Conservation (phyloP, 1,140 invertebrate species). For the Amphibalanus amphitrite region DNA sequence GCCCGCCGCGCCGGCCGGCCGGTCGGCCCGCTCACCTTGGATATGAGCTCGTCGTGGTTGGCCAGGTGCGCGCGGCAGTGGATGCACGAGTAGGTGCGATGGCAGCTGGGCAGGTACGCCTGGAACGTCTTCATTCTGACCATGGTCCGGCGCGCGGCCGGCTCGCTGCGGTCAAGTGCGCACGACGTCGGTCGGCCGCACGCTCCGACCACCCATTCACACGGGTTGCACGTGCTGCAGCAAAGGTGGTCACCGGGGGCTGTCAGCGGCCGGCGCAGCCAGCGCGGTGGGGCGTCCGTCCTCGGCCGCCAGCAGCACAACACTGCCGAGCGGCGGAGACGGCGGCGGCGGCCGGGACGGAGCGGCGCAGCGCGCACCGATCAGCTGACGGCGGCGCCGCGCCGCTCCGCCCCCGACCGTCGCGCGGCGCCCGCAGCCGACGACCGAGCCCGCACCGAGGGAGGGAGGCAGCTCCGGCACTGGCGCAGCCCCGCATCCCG, state of each 20-base stretch:
- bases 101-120: slow-evolving; percentile 94
- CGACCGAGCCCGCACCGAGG: too few relatives aligned
- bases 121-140: slow-evolving; percentile 97
- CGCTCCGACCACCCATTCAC: neutral
- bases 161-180: neutral
- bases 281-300: too few relatives aligned
- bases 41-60: slow-evolving; percentile 99
- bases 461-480: too few relatives aligned
- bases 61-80: slow-evolving; percentile 99
- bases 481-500: too few relatives aligned
- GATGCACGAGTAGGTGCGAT: slow-evolving; percentile 98
- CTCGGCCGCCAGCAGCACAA: too few relatives aligned
- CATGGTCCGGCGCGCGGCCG: slow-evolving; percentile 6
- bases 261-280: neutral
- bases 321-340: too few relatives aligned
- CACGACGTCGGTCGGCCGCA: slow-evolving; percentile 6
- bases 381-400: too few relatives aligned
- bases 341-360: too few relatives aligned
- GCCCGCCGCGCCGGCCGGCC: too few relatives aligned
- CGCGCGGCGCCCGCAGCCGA: too few relatives aligned
- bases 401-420: too few relatives aligned
- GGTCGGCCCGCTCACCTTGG: slow-evolving; percentile 54
- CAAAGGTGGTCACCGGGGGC: neutral
- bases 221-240: neutral
- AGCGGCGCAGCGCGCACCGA: too few relatives aligned